phyloP scores from a whole-genome alignment of 2,113 vertebrate species.

The pig (Sus scrofa) region T2T-Sscrofa CM000824.6:92508001-92508500 shows the following conservation, averaged over 20 bases:
- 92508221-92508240: background rate
- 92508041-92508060: background rate
- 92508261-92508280: background rate
- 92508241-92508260: background rate
- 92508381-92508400: background rate
- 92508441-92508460: too few species aligned
- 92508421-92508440: too few species aligned
- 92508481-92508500: too few species aligned
- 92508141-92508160: too few species aligned
- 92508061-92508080: background rate
- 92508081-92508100: background rate
- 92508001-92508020: background rate
- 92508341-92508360: background rate
- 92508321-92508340: background rate
- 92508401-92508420: too few species aligned
- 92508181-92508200: background rate
- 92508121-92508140: background rate
- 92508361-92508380: background rate
- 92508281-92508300: background rate
- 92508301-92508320: background rate
- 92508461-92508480: too few species aligned
- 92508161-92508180: background rate
- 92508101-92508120: background rate
- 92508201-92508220: background rate
- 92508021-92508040: too few species aligned